phyloP scores from a whole-genome alignment of 2,888 invertebrate genomes.

The Acheta domesticus region DNA sequence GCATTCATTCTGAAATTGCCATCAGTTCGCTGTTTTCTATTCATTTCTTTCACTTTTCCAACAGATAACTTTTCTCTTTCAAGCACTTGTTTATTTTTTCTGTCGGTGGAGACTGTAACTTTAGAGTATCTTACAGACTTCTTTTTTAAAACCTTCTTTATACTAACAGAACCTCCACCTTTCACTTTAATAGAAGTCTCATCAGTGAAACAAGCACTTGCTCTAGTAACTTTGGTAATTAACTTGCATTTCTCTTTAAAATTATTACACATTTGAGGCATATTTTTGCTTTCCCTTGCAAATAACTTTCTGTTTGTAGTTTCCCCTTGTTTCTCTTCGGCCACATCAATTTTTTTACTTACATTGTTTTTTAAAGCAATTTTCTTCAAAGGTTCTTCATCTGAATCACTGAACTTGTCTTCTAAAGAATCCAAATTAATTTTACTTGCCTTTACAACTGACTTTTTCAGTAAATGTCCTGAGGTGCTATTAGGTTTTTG shows the following conservation, averaged over 20 bases:
- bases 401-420: conserved; percentile 58
- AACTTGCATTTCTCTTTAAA: not conserved
- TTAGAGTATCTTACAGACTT: too few relatives aligned
- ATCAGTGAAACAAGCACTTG: not conserved
- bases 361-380: conserved; percentile 43
- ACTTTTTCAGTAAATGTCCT: too few relatives aligned
- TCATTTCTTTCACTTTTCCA: not conserved
- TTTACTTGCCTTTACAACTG: not conserved
- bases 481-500: too few relatives aligned
- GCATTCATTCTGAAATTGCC: too few relatives aligned
- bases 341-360: conserved; percentile 18
- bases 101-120: not conserved
- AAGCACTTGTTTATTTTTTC: not conserved
- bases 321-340: conserved; percentile 12
- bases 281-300: conserved; percentile 10
- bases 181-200: not conserved
- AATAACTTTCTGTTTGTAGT: conserved; percentile 19
- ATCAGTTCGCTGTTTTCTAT: too few relatives aligned
- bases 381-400: conserved; percentile 63
- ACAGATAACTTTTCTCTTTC: not conserved
- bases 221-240: not conserved
- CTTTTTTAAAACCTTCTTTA: conserved; percentile 12
- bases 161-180: not conserved
- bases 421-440: not conserved
- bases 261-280: not conserved